Conservation (phyloP, 2,113 vertebrate species). For the Micronycteris hirsuta region DNA sequence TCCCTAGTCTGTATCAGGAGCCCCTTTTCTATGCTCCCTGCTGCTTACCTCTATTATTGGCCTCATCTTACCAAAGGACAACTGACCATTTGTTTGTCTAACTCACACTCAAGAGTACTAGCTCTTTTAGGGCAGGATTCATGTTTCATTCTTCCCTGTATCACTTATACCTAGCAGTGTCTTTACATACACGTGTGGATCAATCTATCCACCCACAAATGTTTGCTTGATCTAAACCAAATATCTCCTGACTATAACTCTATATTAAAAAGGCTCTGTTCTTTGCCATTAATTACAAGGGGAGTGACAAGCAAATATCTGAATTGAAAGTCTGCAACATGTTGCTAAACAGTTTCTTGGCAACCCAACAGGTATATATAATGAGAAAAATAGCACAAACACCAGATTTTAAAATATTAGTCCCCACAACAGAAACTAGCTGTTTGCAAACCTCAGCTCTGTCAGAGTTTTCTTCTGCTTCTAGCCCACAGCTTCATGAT, state of each 20-base stretch:
- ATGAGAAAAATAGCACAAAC: slow-evolving; percentile 38
- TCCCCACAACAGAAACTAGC: neutral
- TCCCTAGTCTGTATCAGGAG: neutral
- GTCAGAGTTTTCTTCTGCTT: neutral
- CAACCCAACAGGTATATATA: neutral
- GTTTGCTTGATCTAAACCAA: slow-evolving; percentile 21
- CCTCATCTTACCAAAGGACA: neutral
- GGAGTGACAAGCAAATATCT: neutral
- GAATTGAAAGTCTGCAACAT: slow-evolving; percentile 35
- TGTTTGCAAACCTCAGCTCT: slow-evolving; percentile 29
- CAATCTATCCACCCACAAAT: neutral
- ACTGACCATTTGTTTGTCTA: neutral
- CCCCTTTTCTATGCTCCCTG: neutral
- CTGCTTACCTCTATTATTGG: neutral
- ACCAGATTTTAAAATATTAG: slow-evolving; percentile 55
- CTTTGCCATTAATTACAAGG: slow-evolving; percentile 26
- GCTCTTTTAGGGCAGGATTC: neutral
- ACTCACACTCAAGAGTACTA: neutral
- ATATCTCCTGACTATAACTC: neutral
- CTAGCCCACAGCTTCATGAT: neutral
- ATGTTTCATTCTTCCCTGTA: neutral
- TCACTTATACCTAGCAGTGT: neutral
- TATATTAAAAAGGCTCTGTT: neutral
- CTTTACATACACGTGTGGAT: neutral
- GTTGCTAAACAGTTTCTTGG: slow-evolving; percentile 34